A percentile compares a stretch with the other conserved stretches of the same genome.
Conservation (phyloP, 2,888 invertebrate species). For the Macrostomum cliftonense region DNA sequence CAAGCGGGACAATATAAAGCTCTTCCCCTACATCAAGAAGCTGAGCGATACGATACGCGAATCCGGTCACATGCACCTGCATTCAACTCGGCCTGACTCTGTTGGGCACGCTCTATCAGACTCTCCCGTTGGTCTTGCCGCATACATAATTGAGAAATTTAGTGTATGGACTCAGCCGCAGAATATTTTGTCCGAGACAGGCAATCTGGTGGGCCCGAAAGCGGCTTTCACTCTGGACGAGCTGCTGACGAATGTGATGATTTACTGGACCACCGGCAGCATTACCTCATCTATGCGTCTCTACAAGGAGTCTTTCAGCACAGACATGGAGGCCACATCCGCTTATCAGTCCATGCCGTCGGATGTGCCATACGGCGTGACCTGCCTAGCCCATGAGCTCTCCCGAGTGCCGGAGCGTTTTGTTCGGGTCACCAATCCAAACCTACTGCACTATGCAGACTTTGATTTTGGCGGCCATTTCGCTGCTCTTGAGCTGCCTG, state of each 20-base stretch:
- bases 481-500: no score
- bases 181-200: slow-evolving; percentile 34
- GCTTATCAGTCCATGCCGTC: no score
- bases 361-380: no score
- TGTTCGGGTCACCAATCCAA: no score
- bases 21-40: slow-evolving; percentile 20
- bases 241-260: slow-evolving; percentile 57
- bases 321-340: no score
- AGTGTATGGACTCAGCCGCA: slow-evolving; percentile 49
- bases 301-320: slow-evolving; percentile 46
- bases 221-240: slow-evolving; percentile 50
- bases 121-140: slow-evolving; percentile 65
- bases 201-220: slow-evolving; percentile 48
- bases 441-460: no score
- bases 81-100: slow-evolving; percentile 72
- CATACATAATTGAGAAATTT: slow-evolving; percentile 75
- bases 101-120: slow-evolving; percentile 44
- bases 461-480: no score
- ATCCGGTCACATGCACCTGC: slow-evolving; percentile 50
- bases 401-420: no score
- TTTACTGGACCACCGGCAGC: slow-evolving; percentile 58
- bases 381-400: no score
- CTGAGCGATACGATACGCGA: slow-evolving; percentile 31
- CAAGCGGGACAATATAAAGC: slow-evolving; percentile 17
- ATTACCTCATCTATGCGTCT: slow-evolving; percentile 56